Conservation (phyloP, 2,113 vertebrate genomes). For the Myiagra hebetior region DNA sequence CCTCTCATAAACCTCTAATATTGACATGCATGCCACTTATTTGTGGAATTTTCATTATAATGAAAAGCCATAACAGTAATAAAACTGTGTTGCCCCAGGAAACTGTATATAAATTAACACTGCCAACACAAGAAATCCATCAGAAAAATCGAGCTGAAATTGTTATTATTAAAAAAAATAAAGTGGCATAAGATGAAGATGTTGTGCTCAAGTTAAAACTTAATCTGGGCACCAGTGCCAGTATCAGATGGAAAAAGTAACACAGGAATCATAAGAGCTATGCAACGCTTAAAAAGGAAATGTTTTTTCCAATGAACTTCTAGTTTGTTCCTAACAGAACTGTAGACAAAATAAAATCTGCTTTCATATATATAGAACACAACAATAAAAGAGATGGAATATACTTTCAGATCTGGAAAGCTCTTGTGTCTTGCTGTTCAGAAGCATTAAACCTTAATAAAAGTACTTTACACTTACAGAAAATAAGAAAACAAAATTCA, state of each 20-base stretch:
- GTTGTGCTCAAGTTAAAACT: neutral
- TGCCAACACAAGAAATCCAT: neutral
- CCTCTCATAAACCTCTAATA: neutral
- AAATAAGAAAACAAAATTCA: neutral
- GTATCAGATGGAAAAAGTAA: neutral
- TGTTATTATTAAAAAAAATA: neutral
- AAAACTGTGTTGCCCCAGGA: slow-evolving; percentile 3
- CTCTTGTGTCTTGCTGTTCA: neutral
- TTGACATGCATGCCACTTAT: neutral
- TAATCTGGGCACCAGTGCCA: neutral
- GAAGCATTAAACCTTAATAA: neutral
- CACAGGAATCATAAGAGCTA: neutral
- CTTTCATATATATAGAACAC: neutral
- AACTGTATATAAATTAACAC: neutral
- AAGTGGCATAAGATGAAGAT: neutral
- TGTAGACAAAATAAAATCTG: neutral
- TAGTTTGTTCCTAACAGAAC: neutral
- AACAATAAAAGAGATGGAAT: neutral
- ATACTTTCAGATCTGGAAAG: neutral
- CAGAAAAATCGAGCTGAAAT: neutral
- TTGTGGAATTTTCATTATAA: neutral
- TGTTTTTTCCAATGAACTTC: neutral
- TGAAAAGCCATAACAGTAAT: slow-evolving; percentile 5
- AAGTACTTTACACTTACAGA: neutral
- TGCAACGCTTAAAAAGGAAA: neutral